Evolutionary conservation across 1,140 invertebrate species (phyloP), one percentile per base, ranked within the genome.

Genomic region (Dryas iulia): DNA sequence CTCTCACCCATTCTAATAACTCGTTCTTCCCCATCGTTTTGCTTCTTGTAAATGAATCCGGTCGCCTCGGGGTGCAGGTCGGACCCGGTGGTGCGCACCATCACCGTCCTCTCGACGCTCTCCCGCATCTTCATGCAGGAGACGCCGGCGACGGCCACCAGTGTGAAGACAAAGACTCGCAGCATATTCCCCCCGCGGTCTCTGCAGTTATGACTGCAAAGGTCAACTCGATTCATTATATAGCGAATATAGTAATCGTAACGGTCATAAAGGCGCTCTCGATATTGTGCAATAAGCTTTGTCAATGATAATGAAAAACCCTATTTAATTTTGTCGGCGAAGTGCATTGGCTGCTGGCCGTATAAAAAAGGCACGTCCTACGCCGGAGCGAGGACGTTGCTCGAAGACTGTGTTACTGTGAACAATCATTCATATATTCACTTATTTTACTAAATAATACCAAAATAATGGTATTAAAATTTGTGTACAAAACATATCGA

Each of bases 41-140:
- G 87, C 69, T 91, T 93, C 47, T 92, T 87, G 76, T 92, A 93
- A 47, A 93, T 92, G 69, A 92, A 93, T 6, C 93, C 93, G 0
- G 92, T 92, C 0, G 92, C 92, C 0, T 88, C 90, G 0, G 91
- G 92, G 28, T 90, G 89, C n/a, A 92, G 84, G 70, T 93, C 92
- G 14, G 90, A 88, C 2, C 92, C 85, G 0, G 86, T 84, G 12
- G 85, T 92, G 12, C 91, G 80, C 23, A 92, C 85, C 91, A 92
- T 90, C 33, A 90, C 92, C 85, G 88, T 92, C 26, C 90, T 79
- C 58, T 92, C 91, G 1, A 92, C 89, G 0, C 86, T 90, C 74
- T 91, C 89, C 69, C 77, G 80, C 86, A 88, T 91, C 68, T 88
- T 78, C 86, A 88, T 86, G 59, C 82, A 84, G 67, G 79, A 78